Evolutionary conservation across 1,140 invertebrate genomes (phyloP), one percentile per base, ranked within the genome.

Genomic region (Tetramorium alpestre): DNA sequence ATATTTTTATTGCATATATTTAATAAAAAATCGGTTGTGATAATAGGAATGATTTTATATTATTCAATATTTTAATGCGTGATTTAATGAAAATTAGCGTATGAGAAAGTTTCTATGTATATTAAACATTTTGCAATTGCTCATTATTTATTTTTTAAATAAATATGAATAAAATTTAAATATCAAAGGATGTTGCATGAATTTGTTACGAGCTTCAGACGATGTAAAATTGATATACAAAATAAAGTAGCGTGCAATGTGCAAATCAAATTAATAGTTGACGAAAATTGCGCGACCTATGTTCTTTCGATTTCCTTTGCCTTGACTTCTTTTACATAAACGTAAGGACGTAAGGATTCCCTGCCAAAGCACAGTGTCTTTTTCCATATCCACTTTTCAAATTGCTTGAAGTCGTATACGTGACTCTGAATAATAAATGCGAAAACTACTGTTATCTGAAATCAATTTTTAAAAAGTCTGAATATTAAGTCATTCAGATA

Each of bases 211-310:
- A 33, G 44, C 10, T 47, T 62, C 0, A 1, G 6, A 22, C 6
- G n/a, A 44, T 7, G 7, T 65, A 47, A 78, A 64, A 47, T 78
- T 65, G 11, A 49, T 77, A 47, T 25, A 25, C 47, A 47, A 78
- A 64, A 13, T 33, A 7, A 16, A 77, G 28, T 62, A 18, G 25
- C 10, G 56, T 28, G 56, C 44, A 76, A 76, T n/a, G 1, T 77
- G 22, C 3, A 13, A 65, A 11, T 2, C 7, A 22, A 64, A 22
- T 7, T 47, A 77, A 64, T 16, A 22, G 44, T 41, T 51, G 3
- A 4, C 33, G 16, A 18, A 60, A 76, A 62, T 77, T 77, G 56
- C 25, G 28, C 22, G 18, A 78, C 5, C 28, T 18, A 73, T 3
- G 28, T 73, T 38, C 13, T 44, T 62, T 22, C n/a, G 33, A 76